Percentiles rank a stretch among this genome's conserved stretches.
Evolutionary conservation across 2,113 vertebrate genomes (phyloP).

Genomic region (Mastomys natalensis): DNA sequence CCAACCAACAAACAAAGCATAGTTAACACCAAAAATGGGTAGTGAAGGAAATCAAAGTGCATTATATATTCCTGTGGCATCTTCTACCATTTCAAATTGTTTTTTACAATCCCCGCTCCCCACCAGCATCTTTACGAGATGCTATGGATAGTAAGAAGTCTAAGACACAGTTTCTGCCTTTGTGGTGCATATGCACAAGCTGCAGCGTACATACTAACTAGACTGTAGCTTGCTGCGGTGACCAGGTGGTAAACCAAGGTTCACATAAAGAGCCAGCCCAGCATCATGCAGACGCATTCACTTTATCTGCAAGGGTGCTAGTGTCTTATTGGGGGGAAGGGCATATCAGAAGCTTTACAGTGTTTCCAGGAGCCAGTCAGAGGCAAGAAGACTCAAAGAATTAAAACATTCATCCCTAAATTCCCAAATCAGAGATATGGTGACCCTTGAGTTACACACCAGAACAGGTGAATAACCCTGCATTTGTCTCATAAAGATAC

Average conservation of each 20-base stretch:
- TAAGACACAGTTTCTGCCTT: background rate
- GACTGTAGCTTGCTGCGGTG: background rate
- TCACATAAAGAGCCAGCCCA: background rate
- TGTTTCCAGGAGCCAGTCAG: background rate
- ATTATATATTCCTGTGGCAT: background rate
- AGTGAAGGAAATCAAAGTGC: background rate
- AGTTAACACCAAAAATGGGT: background rate
- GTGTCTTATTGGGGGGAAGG: background rate
- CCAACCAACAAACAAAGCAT: background rate
- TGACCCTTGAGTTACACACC: background rate
- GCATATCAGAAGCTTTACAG: background rate
- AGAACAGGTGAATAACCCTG: background rate
- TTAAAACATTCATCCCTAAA: background rate
- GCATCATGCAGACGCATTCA: too few species aligned
- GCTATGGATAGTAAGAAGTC: background rate
- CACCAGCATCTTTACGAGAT: background rate
- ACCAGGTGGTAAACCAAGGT: background rate
- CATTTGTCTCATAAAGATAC: constrained; percentile 24
- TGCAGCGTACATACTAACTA: background rate
- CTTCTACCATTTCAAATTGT: background rate
- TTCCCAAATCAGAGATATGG: background rate
- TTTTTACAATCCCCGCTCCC: background rate
- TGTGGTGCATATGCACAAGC: background rate
- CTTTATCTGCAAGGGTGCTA: background rate
- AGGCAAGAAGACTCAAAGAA: background rate